Evolutionary conservation across 2,113 vertebrate species (phyloP).

Genomic region (Dromiciops gliroides): DNA sequence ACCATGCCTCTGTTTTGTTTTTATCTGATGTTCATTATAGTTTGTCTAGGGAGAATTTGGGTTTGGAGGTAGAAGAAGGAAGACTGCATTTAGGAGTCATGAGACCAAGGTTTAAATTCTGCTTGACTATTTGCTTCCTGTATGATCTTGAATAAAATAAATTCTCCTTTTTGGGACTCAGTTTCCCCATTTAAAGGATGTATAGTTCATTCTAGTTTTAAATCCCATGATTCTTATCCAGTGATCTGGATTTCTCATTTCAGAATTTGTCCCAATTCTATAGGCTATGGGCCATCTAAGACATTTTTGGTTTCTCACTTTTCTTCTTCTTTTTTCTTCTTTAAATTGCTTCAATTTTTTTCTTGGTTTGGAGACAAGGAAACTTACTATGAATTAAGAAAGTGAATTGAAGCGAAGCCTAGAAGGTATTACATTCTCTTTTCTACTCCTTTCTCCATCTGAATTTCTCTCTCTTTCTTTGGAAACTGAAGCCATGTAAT

Average conservation of each 20-base stretch:
- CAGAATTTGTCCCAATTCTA: background rate
- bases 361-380: background rate
- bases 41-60: background rate
- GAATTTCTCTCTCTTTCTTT: conserved; percentile 43
- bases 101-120: background rate
- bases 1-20: background rate
- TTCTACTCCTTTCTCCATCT: too few species aligned
- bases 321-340: background rate
- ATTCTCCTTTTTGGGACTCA: background rate
- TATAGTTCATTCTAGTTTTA: background rate
- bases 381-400: conserved; percentile 43
- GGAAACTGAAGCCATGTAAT: conserved; percentile 68
- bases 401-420: conserved; percentile 48
- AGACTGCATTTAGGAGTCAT: background rate
- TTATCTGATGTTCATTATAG: background rate
- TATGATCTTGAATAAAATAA: background rate
- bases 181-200: background rate
- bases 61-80: background rate
- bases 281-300: conserved; percentile 24
- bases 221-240: background rate
- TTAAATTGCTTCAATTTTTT: conserved; percentile 1
- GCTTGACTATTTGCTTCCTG: background rate
- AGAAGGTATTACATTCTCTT: background rate
- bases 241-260: background rate
- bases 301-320: conserved; percentile 26